These are phyloP conservation scores for Thaumetopoea pityocampa DNA, from an alignment of 1,140 invertebrate genomes.

Conservation along the genomic window DNA sequence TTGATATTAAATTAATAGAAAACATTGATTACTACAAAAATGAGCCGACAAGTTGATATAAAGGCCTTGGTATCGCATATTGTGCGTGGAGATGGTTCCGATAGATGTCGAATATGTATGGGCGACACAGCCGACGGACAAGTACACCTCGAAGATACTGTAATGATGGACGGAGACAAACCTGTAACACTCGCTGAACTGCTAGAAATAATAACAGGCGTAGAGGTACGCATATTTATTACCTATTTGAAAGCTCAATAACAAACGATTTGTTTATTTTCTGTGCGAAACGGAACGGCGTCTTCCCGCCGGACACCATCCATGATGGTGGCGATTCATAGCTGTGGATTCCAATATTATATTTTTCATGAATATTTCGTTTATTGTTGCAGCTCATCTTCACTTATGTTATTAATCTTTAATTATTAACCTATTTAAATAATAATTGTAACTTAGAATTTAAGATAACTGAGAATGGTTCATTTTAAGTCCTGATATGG, in stretches of 20 bases:
- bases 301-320: conserved; percentile 31
- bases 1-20: too few species aligned
- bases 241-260: conserved; percentile 13
- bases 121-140: conserved; percentile 60
- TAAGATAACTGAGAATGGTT: too few species aligned
- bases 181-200: conserved; percentile 54
- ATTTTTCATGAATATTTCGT: conserved; percentile 1
- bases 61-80: conserved; percentile 63
- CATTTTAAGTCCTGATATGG: too few species aligned
- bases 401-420: background rate
- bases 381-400: conserved; percentile 1
- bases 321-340: conserved; percentile 46
- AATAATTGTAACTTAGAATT: too few species aligned
- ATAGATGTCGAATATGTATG: conserved; percentile 66
- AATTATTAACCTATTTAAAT: background rate
- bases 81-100: conserved; percentile 50
- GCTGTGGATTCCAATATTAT: background rate
- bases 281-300: conserved; percentile 65
- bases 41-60: conserved; percentile 56
- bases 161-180: conserved; percentile 60
- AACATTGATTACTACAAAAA: conserved; percentile 24
- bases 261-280: conserved; percentile 28
- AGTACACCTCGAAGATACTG: conserved; percentile 57
- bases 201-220: conserved; percentile 54
- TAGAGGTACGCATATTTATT: conserved; percentile 43